phyloP scores from a whole-genome alignment of 2,797 vertebrate genomes.

The Acrossocheilus wenchowensis region DNA sequence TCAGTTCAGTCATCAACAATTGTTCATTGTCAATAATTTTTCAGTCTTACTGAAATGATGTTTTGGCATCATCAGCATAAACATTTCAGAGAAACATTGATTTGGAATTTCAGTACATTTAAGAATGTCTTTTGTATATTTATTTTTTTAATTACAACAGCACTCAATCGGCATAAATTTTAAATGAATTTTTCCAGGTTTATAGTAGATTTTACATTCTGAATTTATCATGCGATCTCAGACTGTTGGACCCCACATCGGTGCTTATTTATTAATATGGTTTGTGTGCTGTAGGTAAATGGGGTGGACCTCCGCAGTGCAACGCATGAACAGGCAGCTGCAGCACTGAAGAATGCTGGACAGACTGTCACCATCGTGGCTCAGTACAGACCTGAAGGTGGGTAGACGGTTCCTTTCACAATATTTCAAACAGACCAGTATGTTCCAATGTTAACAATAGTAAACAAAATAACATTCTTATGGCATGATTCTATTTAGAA shows the following conservation, averaged over 20 bases:
- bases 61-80: background rate
- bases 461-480: background rate
- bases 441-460: background rate
- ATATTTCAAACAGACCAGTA: background rate
- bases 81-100: background rate
- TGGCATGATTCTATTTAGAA: background rate
- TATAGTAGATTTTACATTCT: background rate
- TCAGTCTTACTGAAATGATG: background rate
- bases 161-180: background rate
- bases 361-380: slow-evolving; percentile 92
- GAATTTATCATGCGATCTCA: background rate
- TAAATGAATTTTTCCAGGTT: background rate
- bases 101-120: background rate
- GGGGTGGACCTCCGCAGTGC: slow-evolving; percentile 92
- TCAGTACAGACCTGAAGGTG: slow-evolving; percentile 95
- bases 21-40: background rate
- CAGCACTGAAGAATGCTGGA: slow-evolving; percentile 94
- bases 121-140: background rate
- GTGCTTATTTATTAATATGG: slow-evolving; percentile 21
- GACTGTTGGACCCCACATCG: slow-evolving; percentile 19
- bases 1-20: background rate
- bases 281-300: slow-evolving; percentile 83
- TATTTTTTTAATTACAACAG: background rate
- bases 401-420: background rate
- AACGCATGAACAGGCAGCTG: slow-evolving; percentile 95